These are phyloP conservation scores for Lycopodina hypogea DNA, from an alignment of 37 sponge, comb jelly and placozoan genomes.

Conservation along the genomic window DNA sequence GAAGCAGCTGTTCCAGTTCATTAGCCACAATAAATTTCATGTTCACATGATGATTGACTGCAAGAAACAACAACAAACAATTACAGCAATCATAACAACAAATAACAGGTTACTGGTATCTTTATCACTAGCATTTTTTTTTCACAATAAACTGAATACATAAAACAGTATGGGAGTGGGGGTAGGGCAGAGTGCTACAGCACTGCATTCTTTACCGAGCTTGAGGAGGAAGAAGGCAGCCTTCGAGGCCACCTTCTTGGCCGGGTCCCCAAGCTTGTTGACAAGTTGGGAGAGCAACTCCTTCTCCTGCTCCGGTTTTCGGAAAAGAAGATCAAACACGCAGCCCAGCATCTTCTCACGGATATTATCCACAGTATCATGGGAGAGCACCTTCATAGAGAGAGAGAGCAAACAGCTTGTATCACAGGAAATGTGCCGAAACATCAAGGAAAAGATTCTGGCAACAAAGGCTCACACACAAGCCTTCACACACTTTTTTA, in stretches of 20 bases:
- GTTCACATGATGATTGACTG: slow-evolving; percentile 88
- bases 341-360: slow-evolving; percentile 72
- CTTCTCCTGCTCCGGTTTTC: slow-evolving; percentile 89
- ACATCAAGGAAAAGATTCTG: background rate
- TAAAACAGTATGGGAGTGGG: too few species aligned
- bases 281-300: slow-evolving; percentile 81
- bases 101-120: too few species aligned
- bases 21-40: slow-evolving; percentile 88
- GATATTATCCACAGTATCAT: slow-evolving; percentile 63
- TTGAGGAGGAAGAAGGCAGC: slow-evolving; percentile 74
- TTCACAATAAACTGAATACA: too few species aligned
- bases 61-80: background rate
- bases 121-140: too few species aligned
- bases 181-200: background rate
- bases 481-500: background rate
- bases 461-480: background rate
- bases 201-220: slow-evolving; percentile 54
- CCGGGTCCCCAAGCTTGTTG: slow-evolving; percentile 96
- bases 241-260: slow-evolving; percentile 84
- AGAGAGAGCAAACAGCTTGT: background rate
- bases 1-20: slow-evolving; percentile 84
- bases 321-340: slow-evolving; percentile 82
- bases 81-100: too few species aligned
- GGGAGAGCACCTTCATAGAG: slow-evolving; percentile 43
- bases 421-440: background rate